Evolutionary conservation across 1,140 invertebrate genomes (phyloP).

Genomic region (Aphidius ervi): DNA sequence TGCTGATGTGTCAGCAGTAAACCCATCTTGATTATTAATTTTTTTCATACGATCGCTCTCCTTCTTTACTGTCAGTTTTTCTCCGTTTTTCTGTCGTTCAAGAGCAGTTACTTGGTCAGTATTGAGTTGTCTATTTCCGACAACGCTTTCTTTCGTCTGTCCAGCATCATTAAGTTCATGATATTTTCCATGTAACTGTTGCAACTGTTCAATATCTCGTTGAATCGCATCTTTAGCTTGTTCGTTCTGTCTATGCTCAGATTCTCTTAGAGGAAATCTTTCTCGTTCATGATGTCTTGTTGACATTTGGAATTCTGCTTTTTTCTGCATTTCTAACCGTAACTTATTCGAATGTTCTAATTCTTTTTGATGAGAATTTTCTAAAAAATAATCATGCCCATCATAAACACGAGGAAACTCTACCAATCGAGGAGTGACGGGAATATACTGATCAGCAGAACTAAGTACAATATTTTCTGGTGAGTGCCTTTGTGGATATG

Average conservation of each 20-base stretch:
- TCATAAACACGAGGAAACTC: constrained; percentile 49
- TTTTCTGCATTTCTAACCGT: constrained; percentile 42
- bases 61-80: constrained; percentile 20
- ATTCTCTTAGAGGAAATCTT: constrained; percentile 22
- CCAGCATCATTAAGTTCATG: constrained; percentile 37
- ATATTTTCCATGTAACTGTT: constrained; percentile 36
- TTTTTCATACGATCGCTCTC: constrained; percentile 24
- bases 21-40: constrained; percentile 15
- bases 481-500: constrained; percentile 31
- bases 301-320: constrained; percentile 42
- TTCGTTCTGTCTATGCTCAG: constrained; percentile 31
- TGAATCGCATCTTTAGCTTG: constrained; percentile 41
- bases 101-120: constrained; percentile 23
- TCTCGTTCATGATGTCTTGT: constrained; percentile 41
- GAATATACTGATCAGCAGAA: constrained; percentile 44
- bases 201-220: constrained; percentile 41
- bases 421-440: constrained; percentile 37
- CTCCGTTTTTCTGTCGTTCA: constrained; percentile 24
- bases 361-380: constrained; percentile 41
- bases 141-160: constrained; percentile 28
- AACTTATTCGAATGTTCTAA: constrained; percentile 39
- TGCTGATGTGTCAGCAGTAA: not conserved
- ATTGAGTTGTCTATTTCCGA: constrained; percentile 26
- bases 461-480: constrained; percentile 27
- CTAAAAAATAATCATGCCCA: constrained; percentile 38